Evolutionary conservation across 2,113 vertebrate species (phyloP), one percentile per base, ranked within the genome.

Genomic region (Atractosteus spatula): DNA sequence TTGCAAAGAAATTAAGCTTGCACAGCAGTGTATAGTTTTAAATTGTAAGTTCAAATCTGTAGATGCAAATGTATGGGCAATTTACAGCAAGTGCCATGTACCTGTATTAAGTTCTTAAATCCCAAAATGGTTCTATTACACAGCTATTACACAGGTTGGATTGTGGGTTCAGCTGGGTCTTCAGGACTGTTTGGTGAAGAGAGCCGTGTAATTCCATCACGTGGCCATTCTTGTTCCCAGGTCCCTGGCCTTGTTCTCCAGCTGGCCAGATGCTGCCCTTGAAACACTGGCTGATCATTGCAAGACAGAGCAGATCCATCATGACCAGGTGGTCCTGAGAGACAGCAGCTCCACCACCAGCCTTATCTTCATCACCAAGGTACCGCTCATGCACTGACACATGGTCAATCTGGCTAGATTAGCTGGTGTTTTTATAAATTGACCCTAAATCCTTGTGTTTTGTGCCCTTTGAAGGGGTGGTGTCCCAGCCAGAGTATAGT

Each of bases 361-460:
- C 61, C 8, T 75, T 2, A 55, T 75, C 17, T 75, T 75, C 7
- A 43, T 75, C 2, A 75, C 12, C n/a, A 75, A 70, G 59, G 73
- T 75, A 51, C 66, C 2, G 29, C 29, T 65, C 29, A 11, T 13
- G 8, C 13, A 13, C 55, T 11, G 55, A 6, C 8, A 8, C 3
- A 0, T 29, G 55, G 8, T 55, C 13, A 55, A 55, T 55, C 55
- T 11, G 8, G 13, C 8, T 3, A 13, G 8, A 13, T 55, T 55
- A 55, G 13, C 55, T 55, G 55, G 13, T 29, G 29, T 29, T 29
- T 29, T 29, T 2, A 29, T 29, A 29, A 29, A 29, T 29, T 29
- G 17, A 1, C 17, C 17, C 17, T 29, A 29, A 29, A 29, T 29
- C 2, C 29, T 29, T 29, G 29, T 29, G 29, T 29, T 29, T 29